Evolutionary conservation across 2,888 invertebrate species (phyloP), one percentile per base, ranked within the genome.

Genomic region (Liopterus haemorrhoidalis): DNA sequence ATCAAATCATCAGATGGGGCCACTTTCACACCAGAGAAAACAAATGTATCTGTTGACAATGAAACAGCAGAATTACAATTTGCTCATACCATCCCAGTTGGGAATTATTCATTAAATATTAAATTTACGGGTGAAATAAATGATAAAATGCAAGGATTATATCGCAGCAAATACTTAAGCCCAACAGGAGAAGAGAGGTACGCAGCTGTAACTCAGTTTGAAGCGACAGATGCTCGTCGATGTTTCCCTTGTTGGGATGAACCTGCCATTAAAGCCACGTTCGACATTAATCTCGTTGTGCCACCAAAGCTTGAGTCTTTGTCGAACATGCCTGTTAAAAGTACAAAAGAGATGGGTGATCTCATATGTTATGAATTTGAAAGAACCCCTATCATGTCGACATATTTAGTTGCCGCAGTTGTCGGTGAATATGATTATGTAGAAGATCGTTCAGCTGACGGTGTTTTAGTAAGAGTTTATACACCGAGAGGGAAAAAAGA

Each of bases 241-340:
- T 91, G 93, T 62, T 96, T 97, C 62, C 96, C 96, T 2, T 96
- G 95, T 68, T 97, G 93, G 92, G 96, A 97, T 67, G 97, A 97
- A 68, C 97, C 96, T 5, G 89, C 92, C 8, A 80, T 89, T 49
- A 97, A 97, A 69, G 89, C 96, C 1, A 92, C 89, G 2, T 97
- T 96, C 69, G 87, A 93, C 64, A 85, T 97, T 50, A 80, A 82
- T 1, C 70, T 97, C 11, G 74, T 82, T 48, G 89, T 92, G 41
- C 89, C 91, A 18, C 74, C 79, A 46, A 80, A 85, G 61, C 75
- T 85, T 52, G 85, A 89, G 4, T 93, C 92, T 20, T 74, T 97
- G 40, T 95, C 94, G 16, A 97, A 97, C 68, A 97, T 95, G 95
- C 81, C 82, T 1, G 74, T 79, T 1, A 74, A 72, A 49, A 37